These are phyloP conservation scores for Galerucella pusilla DNA, from an alignment of 2,888 invertebrate species.

Conservation along the genomic window DNA sequence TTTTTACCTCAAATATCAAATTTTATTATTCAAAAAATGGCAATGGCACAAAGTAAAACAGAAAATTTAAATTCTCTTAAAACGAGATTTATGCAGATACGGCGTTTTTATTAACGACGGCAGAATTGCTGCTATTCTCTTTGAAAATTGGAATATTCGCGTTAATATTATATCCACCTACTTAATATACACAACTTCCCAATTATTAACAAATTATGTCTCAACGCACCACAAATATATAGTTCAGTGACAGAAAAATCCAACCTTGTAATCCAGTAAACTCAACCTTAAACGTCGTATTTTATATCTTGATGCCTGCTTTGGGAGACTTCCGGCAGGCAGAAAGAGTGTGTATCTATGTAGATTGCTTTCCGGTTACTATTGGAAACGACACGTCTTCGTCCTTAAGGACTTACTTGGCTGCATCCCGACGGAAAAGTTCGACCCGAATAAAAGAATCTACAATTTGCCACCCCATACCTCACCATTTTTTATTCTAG, in stretches of 20 bases:
- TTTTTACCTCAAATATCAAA: too few relatives aligned
- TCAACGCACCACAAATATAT: not conserved
- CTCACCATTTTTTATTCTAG: slow-evolving; percentile 6
- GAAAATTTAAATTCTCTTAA: too few relatives aligned
- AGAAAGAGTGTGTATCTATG: slow-evolving; percentile 36
- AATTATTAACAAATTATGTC: not conserved
- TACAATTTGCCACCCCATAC: slow-evolving; percentile 48
- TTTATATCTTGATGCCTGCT: slow-evolving; percentile 16
- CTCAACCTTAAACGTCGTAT: slow-evolving; percentile 11
- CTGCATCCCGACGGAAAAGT: slow-evolving; percentile 45
- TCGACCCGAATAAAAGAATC: slow-evolving; percentile 48
- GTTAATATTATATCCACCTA: too few relatives aligned
- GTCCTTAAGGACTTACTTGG: slow-evolving; percentile 41
- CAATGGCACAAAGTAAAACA: too few relatives aligned
- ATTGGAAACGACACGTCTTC: slow-evolving; percentile 44
- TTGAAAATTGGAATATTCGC: too few relatives aligned
- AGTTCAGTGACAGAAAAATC: not conserved
- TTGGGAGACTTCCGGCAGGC: slow-evolving; percentile 22
- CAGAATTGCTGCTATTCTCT: too few relatives aligned
- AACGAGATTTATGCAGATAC: too few relatives aligned
- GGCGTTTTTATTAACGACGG: too few relatives aligned
- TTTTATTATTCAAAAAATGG: too few relatives aligned
- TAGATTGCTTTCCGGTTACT: slow-evolving; percentile 43
- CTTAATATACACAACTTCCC: not conserved
- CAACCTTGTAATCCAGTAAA: not conserved